Evolutionary conservation across 2,113 vertebrate species (phyloP).

Genomic region (Anarrhichthys ocellatus): DNA sequence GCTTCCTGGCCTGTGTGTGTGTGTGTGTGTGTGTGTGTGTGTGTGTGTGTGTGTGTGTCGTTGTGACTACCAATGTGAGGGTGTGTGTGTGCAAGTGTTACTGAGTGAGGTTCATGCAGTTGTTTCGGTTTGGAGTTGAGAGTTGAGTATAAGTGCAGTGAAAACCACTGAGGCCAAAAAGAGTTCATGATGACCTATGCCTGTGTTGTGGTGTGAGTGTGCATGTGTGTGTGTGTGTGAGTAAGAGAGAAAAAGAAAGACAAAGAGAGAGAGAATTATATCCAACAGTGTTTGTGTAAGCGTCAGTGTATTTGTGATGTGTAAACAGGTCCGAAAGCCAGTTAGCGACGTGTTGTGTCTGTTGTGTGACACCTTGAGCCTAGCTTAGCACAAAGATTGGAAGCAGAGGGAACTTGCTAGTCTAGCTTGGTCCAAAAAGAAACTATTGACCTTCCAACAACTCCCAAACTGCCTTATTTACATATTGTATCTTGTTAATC

Average conservation of each 20-base stretch:
- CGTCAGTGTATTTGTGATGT: not conserved
- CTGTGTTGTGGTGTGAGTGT: not conserved
- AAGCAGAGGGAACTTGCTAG: not conserved
- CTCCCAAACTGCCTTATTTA: not conserved
- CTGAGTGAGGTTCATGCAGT: not conserved
- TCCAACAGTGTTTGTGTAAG: not conserved
- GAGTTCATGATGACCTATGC: slow-evolving; percentile 33
- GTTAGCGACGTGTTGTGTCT: not conserved
- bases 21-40: not conserved
- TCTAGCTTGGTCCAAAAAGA: not conserved
- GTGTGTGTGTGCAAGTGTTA: not conserved
- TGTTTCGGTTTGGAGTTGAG: slow-evolving; percentile 39
- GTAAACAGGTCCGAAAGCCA: not conserved
- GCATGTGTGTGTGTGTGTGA: not conserved
- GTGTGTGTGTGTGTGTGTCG: not conserved
- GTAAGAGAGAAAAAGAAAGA: not conserved
- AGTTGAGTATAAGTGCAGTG: slow-evolving; percentile 37
- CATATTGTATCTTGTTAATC: not conserved
- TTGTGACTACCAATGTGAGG: not conserved
- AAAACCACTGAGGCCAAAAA: slow-evolving; percentile 35
- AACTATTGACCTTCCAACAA: not conserved
- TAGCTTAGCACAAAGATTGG: not conserved
- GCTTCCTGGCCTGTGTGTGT: not conserved
- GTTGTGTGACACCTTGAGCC: not conserved
- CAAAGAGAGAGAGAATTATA: not conserved